These are phyloP conservation scores for Pangasianodon hypophthalmus DNA, from an alignment of 2,113 vertebrate genomes.

Conservation along the genomic window DNA sequence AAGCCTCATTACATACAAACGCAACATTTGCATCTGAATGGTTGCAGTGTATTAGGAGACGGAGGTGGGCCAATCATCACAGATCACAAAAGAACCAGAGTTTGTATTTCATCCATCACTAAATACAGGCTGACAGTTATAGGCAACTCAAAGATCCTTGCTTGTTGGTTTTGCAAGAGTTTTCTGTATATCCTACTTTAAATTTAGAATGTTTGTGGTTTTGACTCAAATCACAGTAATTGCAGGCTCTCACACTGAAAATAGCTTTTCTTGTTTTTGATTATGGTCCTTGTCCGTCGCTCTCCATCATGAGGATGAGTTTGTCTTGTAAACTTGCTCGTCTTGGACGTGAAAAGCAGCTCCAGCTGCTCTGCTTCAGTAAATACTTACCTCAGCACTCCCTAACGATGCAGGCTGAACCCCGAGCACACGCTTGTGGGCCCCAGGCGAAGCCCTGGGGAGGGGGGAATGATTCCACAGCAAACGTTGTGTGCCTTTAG, in stretches of 20 bases:
- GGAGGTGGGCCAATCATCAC: neutral
- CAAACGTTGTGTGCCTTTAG: conserved; percentile 47
- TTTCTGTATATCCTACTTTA: neutral
- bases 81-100: conserved; percentile 10
- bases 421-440: conserved; percentile 38
- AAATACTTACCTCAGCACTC: conserved; percentile 66
- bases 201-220: neutral
- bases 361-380: conserved; percentile 59
- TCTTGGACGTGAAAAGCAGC: conserved; percentile 57
- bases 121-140: neutral
- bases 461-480: conserved; percentile 62
- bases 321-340: conserved; percentile 48
- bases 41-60: conserved; percentile 19
- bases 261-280: conserved; percentile 55
- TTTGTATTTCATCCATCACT: neutral
- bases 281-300: neutral
- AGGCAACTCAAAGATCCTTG: neutral
- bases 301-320: conserved; percentile 18
- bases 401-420: conserved; percentile 61
- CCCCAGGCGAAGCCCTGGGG: conserved; percentile 48
- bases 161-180: neutral
- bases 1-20: conserved; percentile 31
- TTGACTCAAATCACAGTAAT: conserved; percentile 9
- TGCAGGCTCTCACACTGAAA: conserved; percentile 29
- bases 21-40: conserved; percentile 33